Evolutionary conservation across 2,113 vertebrate species (phyloP).

Genomic region (Athene cunicularia): DNA sequence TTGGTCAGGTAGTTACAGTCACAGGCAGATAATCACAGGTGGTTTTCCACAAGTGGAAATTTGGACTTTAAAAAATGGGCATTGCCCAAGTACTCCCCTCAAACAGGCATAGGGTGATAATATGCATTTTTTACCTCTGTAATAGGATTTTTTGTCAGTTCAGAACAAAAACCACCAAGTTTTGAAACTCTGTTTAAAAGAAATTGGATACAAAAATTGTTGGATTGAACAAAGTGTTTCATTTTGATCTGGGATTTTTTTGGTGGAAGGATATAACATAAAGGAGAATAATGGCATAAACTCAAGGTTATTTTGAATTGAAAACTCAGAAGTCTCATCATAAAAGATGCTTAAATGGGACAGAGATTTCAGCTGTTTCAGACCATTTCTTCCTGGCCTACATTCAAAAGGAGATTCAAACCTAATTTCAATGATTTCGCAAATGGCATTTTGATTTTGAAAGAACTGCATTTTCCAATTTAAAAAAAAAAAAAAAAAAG

Average conservation of each 20-base stretch:
- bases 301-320: background rate
- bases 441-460: background rate
- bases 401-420: background rate
- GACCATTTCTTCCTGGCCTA: background rate
- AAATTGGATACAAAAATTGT: background rate
- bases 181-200: background rate
- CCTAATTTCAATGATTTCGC: background rate
- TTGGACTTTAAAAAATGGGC: background rate
- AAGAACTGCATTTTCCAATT: background rate
- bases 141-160: background rate
- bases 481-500: background rate
- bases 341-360: background rate
- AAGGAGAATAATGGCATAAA: background rate
- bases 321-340: background rate
- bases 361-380: slow-evolving; percentile 2
- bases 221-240: slow-evolving; percentile 6
- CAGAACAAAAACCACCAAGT: background rate
- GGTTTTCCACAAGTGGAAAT: background rate
- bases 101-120: background rate
- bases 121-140: background rate
- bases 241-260: background rate
- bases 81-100: background rate
- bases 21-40: background rate
- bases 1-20: background rate
- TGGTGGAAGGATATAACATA: background rate